phyloP scores from a whole-genome alignment of 2,113 vertebrate species.

The Spilogale gracilis region DNA sequence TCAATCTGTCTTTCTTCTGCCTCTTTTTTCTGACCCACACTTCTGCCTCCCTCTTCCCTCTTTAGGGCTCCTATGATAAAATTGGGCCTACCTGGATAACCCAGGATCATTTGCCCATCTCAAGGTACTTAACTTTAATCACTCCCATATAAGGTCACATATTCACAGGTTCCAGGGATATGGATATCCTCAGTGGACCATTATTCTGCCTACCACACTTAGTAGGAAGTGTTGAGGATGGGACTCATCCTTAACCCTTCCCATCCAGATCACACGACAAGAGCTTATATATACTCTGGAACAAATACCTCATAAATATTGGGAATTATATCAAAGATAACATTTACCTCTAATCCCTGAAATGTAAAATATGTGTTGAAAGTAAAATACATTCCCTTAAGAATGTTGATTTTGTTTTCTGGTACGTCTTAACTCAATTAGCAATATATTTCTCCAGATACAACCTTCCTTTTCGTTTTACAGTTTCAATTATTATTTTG shows the following conservation, averaged over 20 bases:
- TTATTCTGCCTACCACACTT: neutral
- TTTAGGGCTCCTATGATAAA: neutral
- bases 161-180: neutral
- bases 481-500: conserved; percentile 60
- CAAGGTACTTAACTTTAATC: neutral
- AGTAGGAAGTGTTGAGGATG: neutral
- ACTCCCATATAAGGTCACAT: neutral
- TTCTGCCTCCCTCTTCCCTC: neutral
- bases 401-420: conserved; percentile 34
- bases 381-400: neutral
- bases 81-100: neutral
- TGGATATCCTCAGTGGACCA: neutral
- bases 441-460: conserved; percentile 20
- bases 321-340: neutral
- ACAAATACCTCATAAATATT: conserved; percentile 21
- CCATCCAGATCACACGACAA: neutral
- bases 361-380: conserved; percentile 36
- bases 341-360: neutral
- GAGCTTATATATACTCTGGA: neutral
- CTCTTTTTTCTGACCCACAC: neutral
- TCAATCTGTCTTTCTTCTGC: neutral
- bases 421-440: conserved; percentile 20
- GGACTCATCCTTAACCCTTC: neutral
- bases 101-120: neutral
- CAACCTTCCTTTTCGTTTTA: conserved; percentile 17